Evolutionary conservation across 2,113 vertebrate species (phyloP), one percentile per base, ranked within the genome.

Genomic region (Blennius ocellaris): DNA sequence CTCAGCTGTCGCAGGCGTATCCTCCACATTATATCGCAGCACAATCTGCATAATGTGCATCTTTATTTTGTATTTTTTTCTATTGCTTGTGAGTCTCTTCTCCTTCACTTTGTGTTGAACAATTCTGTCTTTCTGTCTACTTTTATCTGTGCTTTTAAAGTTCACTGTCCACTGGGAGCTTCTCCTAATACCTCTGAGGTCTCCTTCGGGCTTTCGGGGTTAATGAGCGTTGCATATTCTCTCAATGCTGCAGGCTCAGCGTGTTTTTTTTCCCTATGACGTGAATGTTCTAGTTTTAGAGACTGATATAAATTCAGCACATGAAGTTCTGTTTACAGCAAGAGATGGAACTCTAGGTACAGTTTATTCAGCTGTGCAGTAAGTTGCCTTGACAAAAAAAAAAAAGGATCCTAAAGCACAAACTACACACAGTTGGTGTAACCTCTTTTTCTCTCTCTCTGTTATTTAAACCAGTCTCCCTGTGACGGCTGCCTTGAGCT

Each of bases 31-130:
- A 66, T 51, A 54, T 65, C 17, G 11, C 3, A 12, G 57, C 10
- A 15, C 48, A 38, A 66, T 79, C 48, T 69, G 40, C 37, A 78
- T 80, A 78, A 65, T 73, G 60, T 66, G 55, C 45, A 48, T 80
- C 48, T 57, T 37, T 65, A 43, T 44, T 44, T 44, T 61, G n/a
- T n/a, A n/a, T n/a, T n/a, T n/a, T n/a, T n/a, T n/a, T n/a, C n/a
- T n/a, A n/a, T n/a, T n/a, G n/a, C n/a, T n/a, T n/a, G n/a, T n/a
- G n/a, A n/a, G n/a, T n/a, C n/a, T n/a, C n/a, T n/a, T n/a, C n/a
- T 81, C 54, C 36, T 62, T 69, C 54, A 11, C 12, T 60, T 69
- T 50, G 15, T 64, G 48, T 70, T 70, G 55, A 62, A 43, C 3
- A 6, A 78, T 43, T 11, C 8, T 17, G 43, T 48, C 11, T 60